Evolutionary conservation across 2,113 vertebrate species (phyloP), one percentile per base, ranked within the genome.

Genomic region (Labeo rohita): DNA sequence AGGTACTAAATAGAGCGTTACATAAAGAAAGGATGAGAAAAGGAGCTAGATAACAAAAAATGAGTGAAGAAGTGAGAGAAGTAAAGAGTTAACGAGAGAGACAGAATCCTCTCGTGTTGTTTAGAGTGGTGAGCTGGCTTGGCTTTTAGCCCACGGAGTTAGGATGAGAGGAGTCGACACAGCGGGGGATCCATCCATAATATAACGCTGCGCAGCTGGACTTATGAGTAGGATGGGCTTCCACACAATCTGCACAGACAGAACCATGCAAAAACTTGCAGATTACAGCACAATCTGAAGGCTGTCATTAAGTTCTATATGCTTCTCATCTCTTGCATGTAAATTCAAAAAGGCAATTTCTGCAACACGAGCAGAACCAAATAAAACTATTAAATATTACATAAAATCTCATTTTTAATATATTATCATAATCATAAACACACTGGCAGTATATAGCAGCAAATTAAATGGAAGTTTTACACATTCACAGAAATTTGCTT

Each of bases 131-230:
- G 65, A 84, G 65, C 15, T 81, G 52, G 66, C 77, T 80, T 10
- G 5, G 65, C 84, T 73, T 74, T 80, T 84, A 68, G 77, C 39
- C 82, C 59, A 45, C 76, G 80, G 76, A 81, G 77, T 61, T 74
- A 28, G 65, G 81, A 88, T 88, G 59, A 82, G 83, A 87, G 85
- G 23, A 54, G 82, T 61, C 28, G 13, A 66, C 70, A 50, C 85
- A 87, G 82, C 52, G 49, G 82, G 82, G 28, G 21, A 63, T 52
- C 68, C 77, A 89, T 89, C 70, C 77, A 87, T 89, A 81, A 89
- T 87, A 87, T 56, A 87, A 77, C 82, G 81, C 85, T 70, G 50
- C 59, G 12, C 82, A 82, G 85, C 88, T 87, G 88, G 82, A 79
- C 77, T 56, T 36, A 83, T 45, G 45, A 83, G 34, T 43, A 56